Conservation (phyloP, 1,140 invertebrate species). For the Carcinoscorpius rotundicauda region DNA sequence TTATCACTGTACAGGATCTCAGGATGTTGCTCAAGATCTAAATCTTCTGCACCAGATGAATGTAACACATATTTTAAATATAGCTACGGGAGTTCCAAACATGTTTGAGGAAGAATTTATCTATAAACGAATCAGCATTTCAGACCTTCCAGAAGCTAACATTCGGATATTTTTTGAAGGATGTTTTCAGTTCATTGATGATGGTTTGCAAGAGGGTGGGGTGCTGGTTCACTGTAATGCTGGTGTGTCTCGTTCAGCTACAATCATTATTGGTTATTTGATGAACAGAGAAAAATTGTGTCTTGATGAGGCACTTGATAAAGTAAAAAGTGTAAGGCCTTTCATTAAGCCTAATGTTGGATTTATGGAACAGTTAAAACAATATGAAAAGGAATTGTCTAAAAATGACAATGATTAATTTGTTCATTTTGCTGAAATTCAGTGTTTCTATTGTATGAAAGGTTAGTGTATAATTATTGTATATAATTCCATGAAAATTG, state of each 20-base stretch:
- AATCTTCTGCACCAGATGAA: slow-evolving; percentile 45
- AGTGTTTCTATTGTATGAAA: too few relatives aligned
- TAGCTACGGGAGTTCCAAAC: slow-evolving; percentile 29
- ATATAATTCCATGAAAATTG: too few relatives aligned
- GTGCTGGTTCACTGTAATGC: slow-evolving; percentile 84
- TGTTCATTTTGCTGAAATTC: too few relatives aligned
- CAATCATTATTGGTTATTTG: slow-evolving; percentile 67
- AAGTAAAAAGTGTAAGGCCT: slow-evolving; percentile 50
- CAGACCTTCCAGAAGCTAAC: slow-evolving; percentile 26
- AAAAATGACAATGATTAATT: too few relatives aligned
- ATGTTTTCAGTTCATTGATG: slow-evolving; percentile 31
- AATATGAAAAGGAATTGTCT: slow-evolving; percentile 26
- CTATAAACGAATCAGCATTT: slow-evolving; percentile 32
- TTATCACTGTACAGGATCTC: slow-evolving; percentile 45
- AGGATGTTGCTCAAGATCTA: slow-evolving; percentile 55
- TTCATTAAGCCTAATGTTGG: slow-evolving; percentile 64
- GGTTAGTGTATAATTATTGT: too few relatives aligned
- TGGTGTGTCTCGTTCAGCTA: slow-evolving; percentile 73
- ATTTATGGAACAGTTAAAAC: slow-evolving; percentile 53
- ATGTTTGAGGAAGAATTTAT: slow-evolving; percentile 30
- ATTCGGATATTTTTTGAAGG: slow-evolving; percentile 28
- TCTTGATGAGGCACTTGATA: slow-evolving; percentile 53
- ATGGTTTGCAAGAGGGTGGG: slow-evolving; percentile 38
- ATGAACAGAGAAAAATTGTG: slow-evolving; percentile 50
- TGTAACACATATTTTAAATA: slow-evolving; percentile 53